Conservation (phyloP, 2,888 invertebrate genomes). For the Stenchaetothrips biformis region DNA sequence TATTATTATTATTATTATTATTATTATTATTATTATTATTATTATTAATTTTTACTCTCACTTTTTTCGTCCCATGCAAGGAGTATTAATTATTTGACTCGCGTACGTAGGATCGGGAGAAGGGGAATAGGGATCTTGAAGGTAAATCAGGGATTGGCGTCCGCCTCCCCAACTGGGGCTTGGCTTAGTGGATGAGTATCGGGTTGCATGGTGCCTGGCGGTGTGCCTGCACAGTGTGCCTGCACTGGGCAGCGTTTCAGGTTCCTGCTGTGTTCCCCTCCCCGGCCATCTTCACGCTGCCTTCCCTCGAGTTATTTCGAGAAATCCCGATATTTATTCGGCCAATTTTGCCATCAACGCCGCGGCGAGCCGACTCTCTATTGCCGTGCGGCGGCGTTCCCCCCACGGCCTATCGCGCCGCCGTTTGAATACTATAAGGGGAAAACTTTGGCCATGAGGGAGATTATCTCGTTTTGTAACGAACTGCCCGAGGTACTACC, state of each 20-base stretch:
- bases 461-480: background rate
- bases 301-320: too few species aligned
- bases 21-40: background rate
- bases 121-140: background rate
- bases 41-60: background rate
- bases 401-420: background rate
- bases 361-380: too few species aligned
- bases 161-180: background rate
- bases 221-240: too few species aligned
- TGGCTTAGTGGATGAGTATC: background rate
- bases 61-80: background rate
- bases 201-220: too few species aligned
- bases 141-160: constrained; percentile 13
- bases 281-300: too few species aligned
- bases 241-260: background rate
- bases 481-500: background rate
- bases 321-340: too few species aligned
- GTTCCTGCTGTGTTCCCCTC: background rate
- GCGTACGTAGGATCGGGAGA: background rate
- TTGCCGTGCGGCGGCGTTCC: too few species aligned
- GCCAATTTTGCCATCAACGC: too few species aligned
- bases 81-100: background rate
- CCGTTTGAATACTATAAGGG: background rate
- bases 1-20: background rate
- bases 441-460: background rate